Evolutionary conservation across 1,140 invertebrate species (phyloP).

Genomic region (Venturia canescens): DNA sequence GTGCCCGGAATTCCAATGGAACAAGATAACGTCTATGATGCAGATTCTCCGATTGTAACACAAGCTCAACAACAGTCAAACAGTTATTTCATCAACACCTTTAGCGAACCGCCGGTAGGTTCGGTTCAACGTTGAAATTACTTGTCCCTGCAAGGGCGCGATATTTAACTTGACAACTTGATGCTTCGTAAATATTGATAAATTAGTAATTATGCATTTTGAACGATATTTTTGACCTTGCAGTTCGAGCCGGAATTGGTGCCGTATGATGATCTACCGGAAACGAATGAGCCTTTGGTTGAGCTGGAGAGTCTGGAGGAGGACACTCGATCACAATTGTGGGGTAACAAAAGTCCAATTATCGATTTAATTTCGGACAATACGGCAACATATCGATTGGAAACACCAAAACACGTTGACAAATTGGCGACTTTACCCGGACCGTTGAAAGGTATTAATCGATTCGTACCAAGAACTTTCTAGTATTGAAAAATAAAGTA

Average conservation of each 20-base stretch:
- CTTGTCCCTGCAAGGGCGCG: background rate
- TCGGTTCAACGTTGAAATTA: background rate
- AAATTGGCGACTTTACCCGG: slow-evolving; percentile 60
- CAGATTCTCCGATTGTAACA: slow-evolving; percentile 57
- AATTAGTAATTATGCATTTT: background rate
- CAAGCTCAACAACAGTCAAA: slow-evolving; percentile 57
- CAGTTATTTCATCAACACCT: slow-evolving; percentile 72
- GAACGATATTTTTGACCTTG: slow-evolving; percentile 38
- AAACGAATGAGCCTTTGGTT: slow-evolving; percentile 71
- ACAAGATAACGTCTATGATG: slow-evolving; percentile 48
- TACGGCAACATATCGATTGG: slow-evolving; percentile 55
- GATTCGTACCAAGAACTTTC: background rate
- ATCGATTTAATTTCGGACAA: slow-evolving; percentile 61
- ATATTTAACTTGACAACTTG: background rate
- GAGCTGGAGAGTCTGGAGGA: slow-evolving; percentile 71
- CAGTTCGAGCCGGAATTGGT: slow-evolving; percentile 72
- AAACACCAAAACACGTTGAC: slow-evolving; percentile 60
- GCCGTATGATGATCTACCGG: slow-evolving; percentile 73
- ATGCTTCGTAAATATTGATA: background rate
- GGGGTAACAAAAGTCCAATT: slow-evolving; percentile 66
- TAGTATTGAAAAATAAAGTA: no score
- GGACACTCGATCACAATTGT: slow-evolving; percentile 64
- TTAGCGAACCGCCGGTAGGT: slow-evolving; percentile 63
- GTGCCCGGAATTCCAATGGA: slow-evolving; percentile 50
- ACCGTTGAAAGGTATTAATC: slow-evolving; percentile 63